Base-by-base conservation (phyloP, 1,140 invertebrate species). In the Nasonia longicornis region DNA sequence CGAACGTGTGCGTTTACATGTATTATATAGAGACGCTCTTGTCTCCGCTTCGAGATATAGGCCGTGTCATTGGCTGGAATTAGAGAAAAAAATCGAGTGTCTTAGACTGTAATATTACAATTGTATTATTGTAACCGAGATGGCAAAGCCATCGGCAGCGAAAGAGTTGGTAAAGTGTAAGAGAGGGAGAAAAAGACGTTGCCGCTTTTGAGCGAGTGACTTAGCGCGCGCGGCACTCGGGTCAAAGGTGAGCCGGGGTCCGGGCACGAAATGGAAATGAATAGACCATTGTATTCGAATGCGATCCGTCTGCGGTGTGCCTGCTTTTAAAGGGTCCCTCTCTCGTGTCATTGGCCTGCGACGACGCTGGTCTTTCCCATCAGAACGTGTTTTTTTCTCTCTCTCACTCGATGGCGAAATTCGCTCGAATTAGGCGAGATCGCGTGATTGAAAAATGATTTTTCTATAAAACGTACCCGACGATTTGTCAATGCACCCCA, bases 211-310 rank as follows among this genome's bases (percentile, higher is more conserved):
- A 79, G 58, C 45, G 22, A 29, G 22, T 69, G 66, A 78, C 64
- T 70, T 70, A 16, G 64, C 29, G 35, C 12, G 64, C 0, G 22
- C 26, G 26, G 26, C 26, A 26, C 58, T 16, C 76, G 73, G 83
- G 85, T 85, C 84, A 86, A 83, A 85, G 83, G 84, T 85, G 84
- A 86, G 26, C 80, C 81, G 82, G 81, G 81, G 84, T 84, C 84
- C 83, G 84, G 83, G 83, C 83, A 84, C 82, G 73, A 85, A 86
- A 86, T 85, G 84, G 83, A 85, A 86, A 84, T 86, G 83, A 84
- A 83, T 83, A 82, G 80, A 48, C 84, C 58, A 85, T 86, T 86
- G 85, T 86, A 86, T 85, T 86, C 84, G 84, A 85, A 86, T 86
- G 83, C 82, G 84, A 84, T 72, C 83, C 82, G 76, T 75, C 78